Percentiles rank a stretch among this genome's conserved stretches.
Conservation (phyloP, 2,888 invertebrate species). For the Myopa testacea region DNA sequence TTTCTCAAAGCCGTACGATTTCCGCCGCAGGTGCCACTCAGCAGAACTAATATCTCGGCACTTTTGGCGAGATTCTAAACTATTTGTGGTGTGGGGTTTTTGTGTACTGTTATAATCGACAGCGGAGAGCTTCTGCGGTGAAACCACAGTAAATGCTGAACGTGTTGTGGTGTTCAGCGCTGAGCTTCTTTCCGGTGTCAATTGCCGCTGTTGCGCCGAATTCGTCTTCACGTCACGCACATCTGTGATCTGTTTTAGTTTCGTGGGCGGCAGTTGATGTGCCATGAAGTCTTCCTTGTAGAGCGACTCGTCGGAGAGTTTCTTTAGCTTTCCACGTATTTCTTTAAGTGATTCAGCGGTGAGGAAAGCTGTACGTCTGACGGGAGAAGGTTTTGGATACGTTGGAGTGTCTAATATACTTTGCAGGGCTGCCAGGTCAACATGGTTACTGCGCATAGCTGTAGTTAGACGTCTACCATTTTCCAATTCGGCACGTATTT, state of each 20-base stretch:
- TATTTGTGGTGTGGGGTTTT: slow-evolving; percentile 57
- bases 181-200: slow-evolving; percentile 37
- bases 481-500: slow-evolving; percentile 71
- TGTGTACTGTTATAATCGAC: background rate
- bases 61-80: slow-evolving; percentile 62
- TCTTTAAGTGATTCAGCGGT: slow-evolving; percentile 74
- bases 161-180: background rate
- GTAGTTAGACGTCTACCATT: slow-evolving; percentile 71
- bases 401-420: slow-evolving; percentile 66
- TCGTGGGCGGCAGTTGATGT: slow-evolving; percentile 48
- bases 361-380: slow-evolving; percentile 67
- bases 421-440: slow-evolving; percentile 71
- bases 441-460: slow-evolving; percentile 71
- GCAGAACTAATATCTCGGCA: slow-evolving; percentile 65
- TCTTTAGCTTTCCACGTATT: slow-evolving; percentile 72
- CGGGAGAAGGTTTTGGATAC: slow-evolving; percentile 48
- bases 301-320: slow-evolving; percentile 70
- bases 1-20: slow-evolving; percentile 82
- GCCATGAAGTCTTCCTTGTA: slow-evolving; percentile 66
- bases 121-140: slow-evolving; percentile 8
- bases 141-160: slow-evolving; percentile 21
- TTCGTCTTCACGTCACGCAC: slow-evolving; percentile 40
- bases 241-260: slow-evolving; percentile 42
- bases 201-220: slow-evolving; percentile 22
- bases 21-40: slow-evolving; percentile 80